Evolutionary conservation across 2,888 invertebrate genomes (phyloP), one percentile per base, ranked within the genome.

Genomic region (Lomographa bimaculata): DNA sequence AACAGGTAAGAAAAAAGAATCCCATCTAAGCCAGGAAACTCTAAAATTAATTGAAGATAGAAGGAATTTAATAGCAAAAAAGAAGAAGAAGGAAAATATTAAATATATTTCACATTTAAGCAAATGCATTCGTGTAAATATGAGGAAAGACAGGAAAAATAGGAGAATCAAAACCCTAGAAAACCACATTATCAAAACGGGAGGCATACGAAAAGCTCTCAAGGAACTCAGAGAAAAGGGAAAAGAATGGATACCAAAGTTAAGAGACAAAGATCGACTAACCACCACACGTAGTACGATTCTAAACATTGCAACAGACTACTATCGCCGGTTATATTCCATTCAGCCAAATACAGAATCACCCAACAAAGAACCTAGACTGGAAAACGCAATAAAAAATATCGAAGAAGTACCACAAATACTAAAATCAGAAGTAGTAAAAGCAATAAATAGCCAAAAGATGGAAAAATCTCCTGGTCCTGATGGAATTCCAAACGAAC

Each of bases 201-300:
- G 33, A 23, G 33, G 33, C 7, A 17, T 4, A 6, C 14, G n/a
- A 9, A 32, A 24, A 17, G 33, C 17, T 0, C 5, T 52, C 28
- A 21, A 26, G 38, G 10, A 33, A 41, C 11, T 21, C 3, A 5
- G 17, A 9, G 27, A 27, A 27, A 34, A 14, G 32, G 43, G 12
- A 41, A 43, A 39, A 32, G 35, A 28, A 43, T 49, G 19, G 46
- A 49, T 19, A 38, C 21, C 4, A 8, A 32, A 18, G 37, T 27
- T 27, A 7, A 24, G n/a, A 17, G 6, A 24, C 2, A 9, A n/a
- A 7, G 7, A 12, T n/a, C 1, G 2, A 2, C 2, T 6, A 10
- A 11, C 23, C 5, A 25, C 25, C 7, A 2, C 6, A 2, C 14
- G 32, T 2, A 14, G 17, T 1, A 9, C 0, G 3, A 33, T 33